These are phyloP conservation scores for Microctonus aethiopoides DNA, from an alignment of 2,888 invertebrate species.

Conservation along the genomic window DNA sequence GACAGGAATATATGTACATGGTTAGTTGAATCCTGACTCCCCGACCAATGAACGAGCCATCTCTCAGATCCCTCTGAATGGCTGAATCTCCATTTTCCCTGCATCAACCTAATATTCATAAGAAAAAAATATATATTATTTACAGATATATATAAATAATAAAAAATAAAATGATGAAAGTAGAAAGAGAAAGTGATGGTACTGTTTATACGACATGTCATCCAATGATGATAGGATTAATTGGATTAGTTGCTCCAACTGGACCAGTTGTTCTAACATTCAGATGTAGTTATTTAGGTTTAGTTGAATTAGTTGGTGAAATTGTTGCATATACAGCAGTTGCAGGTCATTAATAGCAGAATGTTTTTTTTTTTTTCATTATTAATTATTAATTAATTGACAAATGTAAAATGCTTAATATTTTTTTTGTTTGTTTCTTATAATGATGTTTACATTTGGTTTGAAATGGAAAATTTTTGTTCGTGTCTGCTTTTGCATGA, in stretches of 20 bases:
- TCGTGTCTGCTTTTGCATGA: too few relatives aligned
- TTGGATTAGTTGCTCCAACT: not conserved
- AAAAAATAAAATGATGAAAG: not conserved
- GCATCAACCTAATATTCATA: not conserved
- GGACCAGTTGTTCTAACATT: not conserved
- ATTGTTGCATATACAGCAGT: too few relatives aligned
- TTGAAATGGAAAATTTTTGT: too few relatives aligned
- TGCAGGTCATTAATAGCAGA: too few relatives aligned
- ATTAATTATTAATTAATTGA: too few relatives aligned
- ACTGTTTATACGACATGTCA: not conserved
- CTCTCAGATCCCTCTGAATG: too few relatives aligned
- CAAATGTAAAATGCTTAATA: too few relatives aligned
- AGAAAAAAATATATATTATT: not conserved
- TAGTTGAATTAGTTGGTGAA: not conserved
- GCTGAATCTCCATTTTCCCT: too few relatives aligned
- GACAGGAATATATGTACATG: not conserved
- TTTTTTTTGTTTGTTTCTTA: too few relatives aligned
- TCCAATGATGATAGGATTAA: not conserved
- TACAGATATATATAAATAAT: not conserved
- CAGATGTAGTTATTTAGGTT: constrained; percentile 7
- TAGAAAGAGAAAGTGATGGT: not conserved
- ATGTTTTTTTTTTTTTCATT: too few relatives aligned
- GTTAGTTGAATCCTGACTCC: not conserved
- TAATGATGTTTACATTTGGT: too few relatives aligned
- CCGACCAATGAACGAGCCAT: constrained; percentile 15